Percentiles rank a stretch among this genome's conserved stretches.
Conservation (phyloP, 1,140 invertebrate species). For the Aphaenogaster ashmeadi region DNA sequence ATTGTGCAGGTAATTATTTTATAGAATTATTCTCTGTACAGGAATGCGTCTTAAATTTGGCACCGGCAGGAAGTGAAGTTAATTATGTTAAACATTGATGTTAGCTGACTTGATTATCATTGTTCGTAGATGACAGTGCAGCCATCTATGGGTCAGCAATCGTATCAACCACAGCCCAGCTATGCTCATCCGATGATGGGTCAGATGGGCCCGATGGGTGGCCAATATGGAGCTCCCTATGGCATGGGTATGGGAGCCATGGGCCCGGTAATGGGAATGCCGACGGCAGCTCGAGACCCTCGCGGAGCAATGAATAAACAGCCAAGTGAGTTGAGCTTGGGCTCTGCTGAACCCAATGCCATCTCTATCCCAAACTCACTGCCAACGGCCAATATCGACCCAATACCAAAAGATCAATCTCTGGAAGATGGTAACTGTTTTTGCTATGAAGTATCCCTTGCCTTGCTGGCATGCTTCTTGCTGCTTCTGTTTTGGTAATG, state of each 20-base stretch:
- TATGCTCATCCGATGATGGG: constrained; percentile 88
- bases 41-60: not conserved
- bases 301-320: constrained; percentile 89
- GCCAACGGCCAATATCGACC: constrained; percentile 85
- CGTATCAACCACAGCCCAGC: constrained; percentile 86
- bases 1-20: constrained; percentile 92
- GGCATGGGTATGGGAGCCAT: constrained; percentile 88
- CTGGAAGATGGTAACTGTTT: constrained; percentile 88
- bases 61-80: not conserved
- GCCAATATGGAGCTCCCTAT: constrained; percentile 86
- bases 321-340: constrained; percentile 92
- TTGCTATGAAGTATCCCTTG: constrained; percentile 83
- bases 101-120: constrained; percentile 12
- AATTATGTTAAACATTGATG: constrained; percentile 21
- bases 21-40: not conserved
- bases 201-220: constrained; percentile 86
- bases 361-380: constrained; percentile 84
- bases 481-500: constrained; percentile 76
- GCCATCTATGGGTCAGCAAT: constrained; percentile 88
- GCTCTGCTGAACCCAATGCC: constrained; percentile 87
- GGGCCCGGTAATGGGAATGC: constrained; percentile 89
- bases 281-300: constrained; percentile 82
- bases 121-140: constrained; percentile 90
- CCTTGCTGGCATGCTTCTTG: constrained; percentile 81
- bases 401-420: constrained; percentile 90